Conservation (phyloP, 2,113 vertebrate species). For the Engystomops pustulosus region DNA sequence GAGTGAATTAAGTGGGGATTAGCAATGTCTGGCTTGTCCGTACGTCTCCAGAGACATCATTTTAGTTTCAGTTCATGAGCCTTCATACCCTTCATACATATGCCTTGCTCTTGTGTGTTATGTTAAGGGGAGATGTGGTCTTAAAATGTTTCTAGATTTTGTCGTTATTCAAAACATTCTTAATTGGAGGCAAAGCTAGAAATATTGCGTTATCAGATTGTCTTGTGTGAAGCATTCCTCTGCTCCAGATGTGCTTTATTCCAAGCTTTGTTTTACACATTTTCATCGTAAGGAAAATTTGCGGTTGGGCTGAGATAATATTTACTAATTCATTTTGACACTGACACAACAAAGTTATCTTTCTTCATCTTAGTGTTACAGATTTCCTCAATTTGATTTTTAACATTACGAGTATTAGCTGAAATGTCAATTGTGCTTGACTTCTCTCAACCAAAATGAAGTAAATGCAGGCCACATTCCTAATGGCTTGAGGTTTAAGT, state of each 20-base stretch:
- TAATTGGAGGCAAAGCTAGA: constrained; percentile 10
- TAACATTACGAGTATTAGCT: background rate
- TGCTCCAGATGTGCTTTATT: constrained; percentile 24
- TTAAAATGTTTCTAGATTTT: background rate
- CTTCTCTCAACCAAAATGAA: background rate
- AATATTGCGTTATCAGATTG: background rate
- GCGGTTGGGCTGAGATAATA: constrained; percentile 4
- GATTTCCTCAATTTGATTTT: background rate
- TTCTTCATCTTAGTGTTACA: constrained; percentile 14
- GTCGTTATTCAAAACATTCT: constrained; percentile 20
- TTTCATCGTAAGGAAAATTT: background rate
- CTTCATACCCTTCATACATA: background rate
- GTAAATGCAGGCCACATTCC: background rate
- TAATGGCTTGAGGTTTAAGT: background rate
- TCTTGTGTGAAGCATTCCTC: background rate
- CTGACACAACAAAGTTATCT: background rate
- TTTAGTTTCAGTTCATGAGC: background rate
- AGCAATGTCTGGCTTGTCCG: background rate
- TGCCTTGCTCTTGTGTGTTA: background rate
- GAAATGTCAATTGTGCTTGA: background rate
- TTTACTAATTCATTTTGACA: constrained; percentile 3
- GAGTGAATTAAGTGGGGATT: constrained; percentile 30
- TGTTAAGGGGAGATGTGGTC: background rate
- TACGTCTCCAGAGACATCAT: too few species aligned
- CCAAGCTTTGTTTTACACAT: constrained; percentile 5